Percentiles rank a stretch among this genome's conserved stretches.
Conservation (phyloP, 1,140 invertebrate species). For the Parasteatoda tepidariorum region DNA sequence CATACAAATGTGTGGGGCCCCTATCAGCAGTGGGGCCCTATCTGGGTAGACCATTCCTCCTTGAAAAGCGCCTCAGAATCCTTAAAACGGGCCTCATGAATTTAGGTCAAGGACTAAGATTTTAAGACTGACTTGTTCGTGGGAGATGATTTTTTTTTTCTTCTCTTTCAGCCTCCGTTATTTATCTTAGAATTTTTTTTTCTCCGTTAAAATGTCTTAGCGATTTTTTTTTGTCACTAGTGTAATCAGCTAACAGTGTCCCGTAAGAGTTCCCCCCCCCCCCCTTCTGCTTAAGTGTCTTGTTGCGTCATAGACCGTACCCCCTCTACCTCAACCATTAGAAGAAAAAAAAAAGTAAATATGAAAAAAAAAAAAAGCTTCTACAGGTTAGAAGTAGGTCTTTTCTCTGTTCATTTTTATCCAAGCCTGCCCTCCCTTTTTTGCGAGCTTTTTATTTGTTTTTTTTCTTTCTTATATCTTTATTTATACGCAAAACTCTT, state of each 20-base stretch:
- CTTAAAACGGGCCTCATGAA: constrained; percentile 5
- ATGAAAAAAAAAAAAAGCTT: constrained; percentile 13
- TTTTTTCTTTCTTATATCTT: constrained; percentile 35
- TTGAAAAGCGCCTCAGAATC: constrained; percentile 50
- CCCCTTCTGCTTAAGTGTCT: neutral
- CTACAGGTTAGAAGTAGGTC: constrained; percentile 57
- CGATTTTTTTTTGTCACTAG: constrained; percentile 11
- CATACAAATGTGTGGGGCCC: constrained; percentile 32
- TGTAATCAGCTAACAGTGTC: constrained; percentile 13
- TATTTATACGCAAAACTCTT: constrained; percentile 49
- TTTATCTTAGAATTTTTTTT: constrained; percentile 34
- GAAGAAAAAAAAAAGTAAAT: neutral
- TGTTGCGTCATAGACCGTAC: constrained; percentile 19
- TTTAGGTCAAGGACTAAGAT: constrained; percentile 58
- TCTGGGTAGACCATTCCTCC: constrained; percentile 28
- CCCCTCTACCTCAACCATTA: neutral
- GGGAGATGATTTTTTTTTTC: constrained; percentile 37
- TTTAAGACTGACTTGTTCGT: constrained; percentile 47
- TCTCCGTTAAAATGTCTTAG: neutral
- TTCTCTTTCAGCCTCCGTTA: constrained; percentile 2
- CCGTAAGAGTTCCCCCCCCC: neutral
- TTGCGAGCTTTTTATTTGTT: constrained; percentile 4
- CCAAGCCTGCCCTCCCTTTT: neutral
- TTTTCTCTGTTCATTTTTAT: constrained; percentile 10
- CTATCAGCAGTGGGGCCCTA: constrained; percentile 27